Base-by-base conservation (phyloP, 2,888 invertebrate species). In the Drosophila paranaensis region DNA sequence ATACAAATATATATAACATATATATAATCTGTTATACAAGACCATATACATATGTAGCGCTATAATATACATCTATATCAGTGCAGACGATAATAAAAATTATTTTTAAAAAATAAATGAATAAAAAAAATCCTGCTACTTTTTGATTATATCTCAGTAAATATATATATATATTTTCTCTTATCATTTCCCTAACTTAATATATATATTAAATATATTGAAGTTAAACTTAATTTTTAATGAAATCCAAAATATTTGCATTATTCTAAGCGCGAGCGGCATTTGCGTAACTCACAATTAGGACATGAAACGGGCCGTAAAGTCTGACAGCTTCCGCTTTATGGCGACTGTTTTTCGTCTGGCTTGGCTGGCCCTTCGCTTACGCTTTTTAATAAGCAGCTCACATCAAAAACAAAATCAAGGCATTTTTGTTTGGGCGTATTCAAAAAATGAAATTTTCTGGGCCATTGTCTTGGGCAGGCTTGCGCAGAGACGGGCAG, bases 361-460 rank as follows among this genome's bases (percentile, higher is more conserved):
- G 4, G 3, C 53, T 20, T 10, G 33, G 37, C 42, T 27, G 27
- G 27, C 4, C 6, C 33, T 27, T 27, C 11, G 9, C n/a, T 8
- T 51, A 51, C n/a, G 42, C 35, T 63, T 67, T 74, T 61, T 33
- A 73, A 77, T 73, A 77, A 77, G 63, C 70, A 65, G 46, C 45
- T 54, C 40, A 65, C 61, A 57, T 65, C 51, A 62, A 56, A 50
- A 58, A 74, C 53, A 58, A 40, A 27, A 54, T 45, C 57, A 50
- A 50, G 48, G 16, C 11, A 11, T 33, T 50, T 33, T 50, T 63
- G 60, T 78, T 70, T 57, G 13, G 58, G 55, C 71, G 60, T 79
- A 71, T 79, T 79, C 60, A 60, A 77, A 79, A 79, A 74, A 79
- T 79, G 64, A 71, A 77, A 79, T 71, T 79, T 56, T 5, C 46